Percentiles rank a stretch among this genome's conserved stretches.
Evolutionary conservation across 2,888 invertebrate genomes (phyloP).

Genomic region (Lithophane semibrunnea): DNA sequence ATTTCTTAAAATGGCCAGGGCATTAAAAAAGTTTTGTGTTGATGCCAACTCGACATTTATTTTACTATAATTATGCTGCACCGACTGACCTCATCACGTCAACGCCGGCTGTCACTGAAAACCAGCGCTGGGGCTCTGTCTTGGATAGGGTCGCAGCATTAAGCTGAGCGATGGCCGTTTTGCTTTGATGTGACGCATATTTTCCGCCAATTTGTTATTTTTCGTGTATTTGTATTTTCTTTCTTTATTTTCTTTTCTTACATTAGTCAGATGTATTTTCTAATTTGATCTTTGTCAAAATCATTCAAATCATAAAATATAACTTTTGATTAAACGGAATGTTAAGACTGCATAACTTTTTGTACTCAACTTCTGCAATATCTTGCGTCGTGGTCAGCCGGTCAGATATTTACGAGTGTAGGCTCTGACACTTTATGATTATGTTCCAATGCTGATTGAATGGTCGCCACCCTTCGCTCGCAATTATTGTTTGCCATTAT

Average conservation of each 20-base stretch:
- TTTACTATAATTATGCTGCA: too few species aligned
- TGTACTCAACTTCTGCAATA: slow-evolving; percentile 30
- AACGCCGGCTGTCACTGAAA: too few species aligned
- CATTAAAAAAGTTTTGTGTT: background rate
- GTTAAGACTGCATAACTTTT: background rate
- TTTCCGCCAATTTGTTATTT: too few species aligned
- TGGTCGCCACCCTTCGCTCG: slow-evolving; percentile 82
- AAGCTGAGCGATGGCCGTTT: too few species aligned
- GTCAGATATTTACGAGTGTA: slow-evolving; percentile 84
- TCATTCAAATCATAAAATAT: background rate
- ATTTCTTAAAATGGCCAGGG: background rate
- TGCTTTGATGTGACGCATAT: too few species aligned
- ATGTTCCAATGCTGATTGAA: slow-evolving; percentile 89
- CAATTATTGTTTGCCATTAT: slow-evolving; percentile 62
- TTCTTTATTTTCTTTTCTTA: too few species aligned
- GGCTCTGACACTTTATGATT: slow-evolving; percentile 87
- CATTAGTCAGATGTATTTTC: background rate
- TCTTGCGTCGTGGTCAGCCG: slow-evolving; percentile 55
- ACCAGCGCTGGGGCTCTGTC: too few species aligned
- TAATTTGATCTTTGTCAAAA: background rate
- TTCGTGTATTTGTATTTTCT: too few species aligned
- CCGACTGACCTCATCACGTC: too few species aligned
- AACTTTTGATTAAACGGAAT: background rate
- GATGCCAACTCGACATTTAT: background rate
- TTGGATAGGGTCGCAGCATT: too few species aligned